Evolutionary conservation across 2,797 vertebrate species (phyloP).

Genomic region (Falco peregrinus): DNA sequence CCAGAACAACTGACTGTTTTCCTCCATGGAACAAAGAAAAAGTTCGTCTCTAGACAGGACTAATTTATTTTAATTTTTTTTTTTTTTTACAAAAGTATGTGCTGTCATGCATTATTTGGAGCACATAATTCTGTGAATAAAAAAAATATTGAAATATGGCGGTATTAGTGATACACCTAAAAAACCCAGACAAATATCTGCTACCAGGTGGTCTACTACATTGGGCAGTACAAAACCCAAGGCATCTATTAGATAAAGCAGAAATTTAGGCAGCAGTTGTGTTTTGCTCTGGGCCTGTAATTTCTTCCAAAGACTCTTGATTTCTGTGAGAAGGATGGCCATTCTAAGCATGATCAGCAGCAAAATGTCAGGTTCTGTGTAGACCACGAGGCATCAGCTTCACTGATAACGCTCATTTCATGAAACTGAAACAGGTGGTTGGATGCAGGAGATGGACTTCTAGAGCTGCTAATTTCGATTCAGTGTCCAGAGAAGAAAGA

Average conservation of each 20-base stretch:
- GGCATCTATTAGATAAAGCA: not conserved
- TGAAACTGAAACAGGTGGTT: not conserved
- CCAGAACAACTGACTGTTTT: not conserved
- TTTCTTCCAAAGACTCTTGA: not conserved
- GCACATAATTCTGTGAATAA: not conserved
- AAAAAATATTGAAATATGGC: not conserved
- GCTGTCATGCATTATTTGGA: not conserved
- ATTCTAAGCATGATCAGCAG: not conserved
- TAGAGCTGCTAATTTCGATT: not conserved
- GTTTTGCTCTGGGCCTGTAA: not conserved
- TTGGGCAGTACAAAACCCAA: not conserved
- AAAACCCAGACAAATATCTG: not conserved
- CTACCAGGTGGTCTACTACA: not conserved
- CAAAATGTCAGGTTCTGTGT: not conserved
- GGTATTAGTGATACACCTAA: not conserved
- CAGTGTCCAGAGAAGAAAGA: not conserved
- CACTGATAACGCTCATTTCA: not conserved
- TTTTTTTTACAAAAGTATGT: not conserved
- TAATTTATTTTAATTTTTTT: not conserved
- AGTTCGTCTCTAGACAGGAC: not conserved
- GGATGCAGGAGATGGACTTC: not conserved
- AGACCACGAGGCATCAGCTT: not conserved
- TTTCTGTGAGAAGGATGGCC: not conserved
- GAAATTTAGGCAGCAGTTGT: fast-evolving
- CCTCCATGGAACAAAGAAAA: not conserved